phyloP scores from a whole-genome alignment of 2,113 vertebrate genomes.

The Naja naja region DNA sequence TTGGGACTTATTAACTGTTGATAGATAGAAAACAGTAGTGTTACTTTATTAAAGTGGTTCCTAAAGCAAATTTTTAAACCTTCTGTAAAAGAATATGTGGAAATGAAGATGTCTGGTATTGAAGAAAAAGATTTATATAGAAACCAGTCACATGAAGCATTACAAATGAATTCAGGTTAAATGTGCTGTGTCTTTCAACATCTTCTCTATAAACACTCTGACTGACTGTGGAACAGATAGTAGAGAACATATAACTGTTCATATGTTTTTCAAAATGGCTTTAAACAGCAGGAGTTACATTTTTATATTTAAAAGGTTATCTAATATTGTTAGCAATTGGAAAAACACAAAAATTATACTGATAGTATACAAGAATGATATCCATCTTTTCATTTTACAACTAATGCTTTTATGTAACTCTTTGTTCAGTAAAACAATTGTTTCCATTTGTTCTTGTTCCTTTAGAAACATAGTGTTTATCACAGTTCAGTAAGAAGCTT shows the following conservation, averaged over 20 bases:
- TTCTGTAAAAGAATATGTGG: background rate
- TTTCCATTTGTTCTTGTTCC: background rate
- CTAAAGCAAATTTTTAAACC: background rate
- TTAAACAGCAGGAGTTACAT: background rate
- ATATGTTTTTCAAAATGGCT: background rate
- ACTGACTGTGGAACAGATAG: background rate
- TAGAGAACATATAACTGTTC: background rate
- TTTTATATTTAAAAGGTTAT: background rate
- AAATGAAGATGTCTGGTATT: background rate
- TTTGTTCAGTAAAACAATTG: background rate
- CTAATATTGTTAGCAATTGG: background rate
- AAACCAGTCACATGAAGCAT: background rate
- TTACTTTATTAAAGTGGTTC: background rate
- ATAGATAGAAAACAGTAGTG: background rate
- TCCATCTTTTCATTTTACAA: background rate
- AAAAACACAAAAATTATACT: constrained; percentile 13
- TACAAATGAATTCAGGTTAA: background rate
- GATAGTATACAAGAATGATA: constrained; percentile 8
- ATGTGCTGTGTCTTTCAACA: background rate
- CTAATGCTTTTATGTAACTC: background rate
- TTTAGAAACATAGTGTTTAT: background rate
- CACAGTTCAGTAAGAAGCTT: constrained; percentile 40
- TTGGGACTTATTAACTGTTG: background rate
- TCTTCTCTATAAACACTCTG: background rate
- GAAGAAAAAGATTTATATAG: background rate